Conservation (phyloP, 2,113 vertebrate species). For the Lethenteron reissneri region DNA sequence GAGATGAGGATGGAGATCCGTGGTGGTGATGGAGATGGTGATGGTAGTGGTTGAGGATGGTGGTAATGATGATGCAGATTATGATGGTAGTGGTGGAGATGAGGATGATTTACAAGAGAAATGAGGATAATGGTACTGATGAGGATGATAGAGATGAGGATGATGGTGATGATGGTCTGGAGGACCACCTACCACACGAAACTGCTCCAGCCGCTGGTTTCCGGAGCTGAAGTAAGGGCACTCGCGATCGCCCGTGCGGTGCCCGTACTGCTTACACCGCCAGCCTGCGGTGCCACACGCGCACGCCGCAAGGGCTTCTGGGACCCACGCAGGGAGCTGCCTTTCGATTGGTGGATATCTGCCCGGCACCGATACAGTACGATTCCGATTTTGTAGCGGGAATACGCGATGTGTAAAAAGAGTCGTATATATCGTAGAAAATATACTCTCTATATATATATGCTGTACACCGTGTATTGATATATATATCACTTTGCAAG, state of each 20-base stretch:
- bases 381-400: no score
- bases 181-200: slow-evolving; percentile 64
- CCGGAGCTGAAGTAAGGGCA: slow-evolving; percentile 96
- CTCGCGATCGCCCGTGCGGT: slow-evolving; percentile 75
- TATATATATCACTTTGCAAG: no score
- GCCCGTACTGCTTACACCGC: slow-evolving; percentile 84
- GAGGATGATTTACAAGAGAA: not conserved
- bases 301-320: no score
- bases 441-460: no score
- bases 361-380: no score
- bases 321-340: no score
- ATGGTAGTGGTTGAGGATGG: not conserved
- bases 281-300: slow-evolving; percentile 33
- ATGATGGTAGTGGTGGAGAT: not conserved
- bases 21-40: not conserved
- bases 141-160: not conserved
- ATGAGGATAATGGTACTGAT: not conserved
- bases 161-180: not conserved
- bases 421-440: no score
- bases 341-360: no score
- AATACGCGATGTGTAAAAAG: no score
- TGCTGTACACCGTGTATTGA: no score
- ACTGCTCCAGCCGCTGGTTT: slow-evolving; percentile 92
- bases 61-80: not conserved
- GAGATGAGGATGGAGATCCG: not conserved